Percentiles rank a stretch among this genome's conserved stretches.
These are phyloP conservation scores for Elaphurus davidianus DNA, from an alignment of 2,113 vertebrate genomes.

Conservation along the genomic window DNA sequence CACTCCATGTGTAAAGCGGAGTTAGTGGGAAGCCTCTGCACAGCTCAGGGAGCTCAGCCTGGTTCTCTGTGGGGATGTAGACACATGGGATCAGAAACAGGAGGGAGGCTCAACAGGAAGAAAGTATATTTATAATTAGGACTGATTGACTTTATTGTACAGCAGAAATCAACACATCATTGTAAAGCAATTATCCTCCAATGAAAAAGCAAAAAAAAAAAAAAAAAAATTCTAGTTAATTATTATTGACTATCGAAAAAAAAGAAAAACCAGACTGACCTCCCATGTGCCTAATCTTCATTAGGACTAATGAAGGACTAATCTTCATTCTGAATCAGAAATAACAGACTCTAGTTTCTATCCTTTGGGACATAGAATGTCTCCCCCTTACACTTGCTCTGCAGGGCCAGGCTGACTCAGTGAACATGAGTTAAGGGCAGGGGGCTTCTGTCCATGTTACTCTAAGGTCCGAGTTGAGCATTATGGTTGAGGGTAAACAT, in stretches of 20 bases:
- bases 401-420: not conserved
- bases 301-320: not conserved
- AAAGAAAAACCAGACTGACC: not conserved
- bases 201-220: not conserved
- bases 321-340: not conserved
- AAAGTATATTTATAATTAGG: not conserved
- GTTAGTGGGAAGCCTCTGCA: not conserved
- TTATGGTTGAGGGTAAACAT: not conserved
- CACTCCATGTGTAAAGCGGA: accelerated
- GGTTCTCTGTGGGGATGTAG: not conserved
- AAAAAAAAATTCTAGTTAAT: not conserved
- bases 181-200: not conserved
- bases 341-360: not conserved
- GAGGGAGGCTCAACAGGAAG: not conserved
- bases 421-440: not conserved
- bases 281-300: not conserved
- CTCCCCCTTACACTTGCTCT: not conserved
- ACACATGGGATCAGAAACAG: accelerated
- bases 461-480: not conserved
- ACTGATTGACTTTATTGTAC: not conserved
- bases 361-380: not conserved
- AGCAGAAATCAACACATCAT: not conserved
- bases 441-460: not conserved
- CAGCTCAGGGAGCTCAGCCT: not conserved
- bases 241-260: not conserved